These are phyloP conservation scores for Tarsius wallacei DNA, from an alignment of 2,797 vertebrate species.

Conservation along the genomic window DNA sequence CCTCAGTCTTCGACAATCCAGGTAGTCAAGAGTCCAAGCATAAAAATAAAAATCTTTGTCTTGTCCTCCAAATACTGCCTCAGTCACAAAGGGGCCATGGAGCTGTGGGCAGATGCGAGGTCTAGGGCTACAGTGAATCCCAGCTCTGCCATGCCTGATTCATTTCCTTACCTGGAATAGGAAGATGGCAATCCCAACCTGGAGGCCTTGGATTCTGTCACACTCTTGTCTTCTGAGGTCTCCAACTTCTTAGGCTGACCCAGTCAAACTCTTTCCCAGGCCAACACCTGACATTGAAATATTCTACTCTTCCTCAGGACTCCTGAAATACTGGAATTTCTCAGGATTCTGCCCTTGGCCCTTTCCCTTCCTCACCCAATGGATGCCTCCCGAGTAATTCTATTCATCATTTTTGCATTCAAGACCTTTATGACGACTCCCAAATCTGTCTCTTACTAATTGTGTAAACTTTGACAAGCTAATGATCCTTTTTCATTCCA, in stretches of 20 bases:
- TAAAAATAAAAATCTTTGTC: not conserved
- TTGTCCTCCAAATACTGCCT: not conserved
- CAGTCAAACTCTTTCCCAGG: not conserved
- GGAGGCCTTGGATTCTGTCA: not conserved
- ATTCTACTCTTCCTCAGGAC: not conserved
- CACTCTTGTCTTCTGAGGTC: slow-evolving; percentile 11
- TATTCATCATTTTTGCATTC: not conserved
- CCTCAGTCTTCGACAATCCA: not conserved
- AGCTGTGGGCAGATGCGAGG: accelerated
- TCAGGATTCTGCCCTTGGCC: not conserved
- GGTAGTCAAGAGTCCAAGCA: not conserved
- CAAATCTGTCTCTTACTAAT: slow-evolving; percentile 35
- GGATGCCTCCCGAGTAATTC: not conserved
- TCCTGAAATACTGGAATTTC: slow-evolving; percentile 48
- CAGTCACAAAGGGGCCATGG: not conserved
- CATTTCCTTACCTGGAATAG: slow-evolving; percentile 17
- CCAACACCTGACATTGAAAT: not conserved
- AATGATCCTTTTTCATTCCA: not conserved
- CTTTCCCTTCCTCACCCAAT: not conserved
- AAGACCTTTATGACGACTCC: not conserved
- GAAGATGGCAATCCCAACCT: not conserved
- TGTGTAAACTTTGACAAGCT: not conserved
- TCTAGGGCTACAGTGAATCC: accelerated
- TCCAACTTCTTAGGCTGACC: not conserved
- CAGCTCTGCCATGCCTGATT: not conserved